phyloP scores from a whole-genome alignment of 2,888 invertebrate species.

The Platycheirus albimanus region DNA sequence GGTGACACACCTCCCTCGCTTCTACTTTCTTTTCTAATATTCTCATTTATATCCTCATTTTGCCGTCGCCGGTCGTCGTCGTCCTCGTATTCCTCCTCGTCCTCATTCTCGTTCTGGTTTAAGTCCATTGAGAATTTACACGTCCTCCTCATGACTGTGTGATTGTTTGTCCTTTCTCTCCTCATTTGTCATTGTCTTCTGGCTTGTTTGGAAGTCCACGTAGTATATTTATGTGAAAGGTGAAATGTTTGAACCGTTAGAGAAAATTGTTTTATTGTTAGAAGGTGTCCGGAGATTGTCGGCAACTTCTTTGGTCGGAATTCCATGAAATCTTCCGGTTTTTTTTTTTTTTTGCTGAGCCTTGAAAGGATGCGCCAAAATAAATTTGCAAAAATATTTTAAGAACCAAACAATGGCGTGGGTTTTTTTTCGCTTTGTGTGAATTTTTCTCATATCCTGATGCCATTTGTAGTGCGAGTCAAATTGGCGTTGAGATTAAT shows the following conservation, averaged over 20 bases:
- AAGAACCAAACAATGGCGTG: conserved; percentile 31
- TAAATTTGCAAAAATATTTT: conserved; percentile 64
- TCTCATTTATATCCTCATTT: conserved; percentile 72
- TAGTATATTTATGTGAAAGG: conserved; percentile 56
- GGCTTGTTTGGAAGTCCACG: conserved; percentile 22
- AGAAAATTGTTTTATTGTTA: conserved; percentile 67
- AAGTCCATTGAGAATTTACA: conserved; percentile 68
- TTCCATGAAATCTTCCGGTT: conserved; percentile 44
- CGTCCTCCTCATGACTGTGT: conserved; percentile 16
- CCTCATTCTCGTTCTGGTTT: conserved; percentile 12
- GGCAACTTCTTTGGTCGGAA: conserved; percentile 47
- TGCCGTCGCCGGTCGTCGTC: conserved; percentile 29
- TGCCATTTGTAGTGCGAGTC: conserved; percentile 29
- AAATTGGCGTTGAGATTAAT: conserved; percentile 71
- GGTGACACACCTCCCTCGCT: conserved; percentile 59
- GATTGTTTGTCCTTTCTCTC: conserved; percentile 57
- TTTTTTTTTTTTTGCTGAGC: conserved; percentile 19
- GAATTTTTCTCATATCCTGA: neutral
- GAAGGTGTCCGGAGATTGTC: conserved; percentile 60
- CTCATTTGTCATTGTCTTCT: conserved; percentile 69
- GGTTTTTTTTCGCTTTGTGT: conserved; percentile 15
- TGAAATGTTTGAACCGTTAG: conserved; percentile 68
- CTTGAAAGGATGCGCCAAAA: conserved; percentile 58
- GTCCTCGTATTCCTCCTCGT: too few species aligned
- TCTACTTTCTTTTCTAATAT: conserved; percentile 46